Base-by-base conservation (phyloP, 2,888 invertebrate genomes). In the Ormyrus labotus region DNA sequence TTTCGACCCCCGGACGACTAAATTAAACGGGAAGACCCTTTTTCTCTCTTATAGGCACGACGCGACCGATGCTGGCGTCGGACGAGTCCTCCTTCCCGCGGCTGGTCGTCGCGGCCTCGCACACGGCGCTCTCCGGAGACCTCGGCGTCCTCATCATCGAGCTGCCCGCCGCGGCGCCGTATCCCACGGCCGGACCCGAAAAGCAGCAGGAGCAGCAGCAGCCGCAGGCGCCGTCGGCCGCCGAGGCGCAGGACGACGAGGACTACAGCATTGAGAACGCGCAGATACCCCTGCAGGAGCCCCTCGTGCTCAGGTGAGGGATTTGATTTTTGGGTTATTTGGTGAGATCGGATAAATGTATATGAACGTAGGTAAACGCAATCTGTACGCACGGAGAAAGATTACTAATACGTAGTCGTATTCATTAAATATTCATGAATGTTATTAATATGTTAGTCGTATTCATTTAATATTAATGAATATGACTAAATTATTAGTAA, bases 71-170 rank as follows among this genome's bases (percentile, higher is more conserved):
- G 51, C 63, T 84, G 84, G 83, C 86, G 61, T 84, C 84, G 83
- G 86, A 88, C 75, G 87, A 87, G 53, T 78, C 84, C 0, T 77
- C 82, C 34, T 83, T 84, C 51, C 86, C 89, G 53, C 85, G 94
- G 92, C 92, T 95, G 87, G 93, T 94, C 88, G 93, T 96, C 85
- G 96, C 96, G n/a, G 93, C 94, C 84, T 93, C 94, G 67, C 95
- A 96, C 89, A 94, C 95, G 81, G 96, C 96, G 51, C 92, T 96
- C 85, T 95, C 95, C 84, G 96, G 96, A 83, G 96, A 96, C 90
- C 93, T 96, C 81, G 94, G 94, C 89, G 93, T 96, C 84, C 93
- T 93, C 89, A 93, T 96, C 85, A 87, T 91, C 69, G 92, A 92
- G 19, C 89, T 92, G 71, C 85, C 86, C 13, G 63, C 83, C 45